Evolutionary conservation across 2,888 invertebrate species (phyloP).

Genomic region (Auanema freiburgensis): DNA sequence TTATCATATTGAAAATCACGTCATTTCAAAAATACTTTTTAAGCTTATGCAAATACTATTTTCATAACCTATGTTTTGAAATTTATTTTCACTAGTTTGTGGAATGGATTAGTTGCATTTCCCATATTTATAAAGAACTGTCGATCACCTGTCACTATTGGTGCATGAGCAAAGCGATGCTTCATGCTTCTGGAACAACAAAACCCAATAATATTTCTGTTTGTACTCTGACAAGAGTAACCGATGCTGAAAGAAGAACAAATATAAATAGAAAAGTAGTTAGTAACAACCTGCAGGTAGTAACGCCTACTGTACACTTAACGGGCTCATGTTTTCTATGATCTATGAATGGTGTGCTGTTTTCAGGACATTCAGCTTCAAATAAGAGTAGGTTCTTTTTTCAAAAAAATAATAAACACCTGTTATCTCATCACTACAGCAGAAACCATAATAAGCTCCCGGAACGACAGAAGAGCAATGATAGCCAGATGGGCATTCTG

Average conservation of each 20-base stretch:
- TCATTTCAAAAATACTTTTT: too few relatives aligned
- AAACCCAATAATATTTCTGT: slow-evolving; percentile 35
- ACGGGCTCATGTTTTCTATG: slow-evolving; percentile 23
- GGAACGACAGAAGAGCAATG: slow-evolving; percentile 41
- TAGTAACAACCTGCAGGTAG: slow-evolving; percentile 30
- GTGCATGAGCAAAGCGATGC: neutral
- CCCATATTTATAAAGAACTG: too few relatives aligned
- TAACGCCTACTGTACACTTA: slow-evolving; percentile 43
- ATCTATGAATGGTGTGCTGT: slow-evolving; percentile 28
- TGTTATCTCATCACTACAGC: slow-evolving; percentile 30
- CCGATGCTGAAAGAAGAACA: slow-evolving; percentile 30
- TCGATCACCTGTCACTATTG: too few relatives aligned
- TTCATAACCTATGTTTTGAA: too few relatives aligned
- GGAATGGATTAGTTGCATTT: too few relatives aligned
- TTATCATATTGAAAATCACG: too few relatives aligned
- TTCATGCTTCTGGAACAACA: slow-evolving; percentile 24
- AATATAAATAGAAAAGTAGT: neutral
- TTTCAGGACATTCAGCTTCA: slow-evolving; percentile 33
- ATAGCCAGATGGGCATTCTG: slow-evolving; percentile 33
- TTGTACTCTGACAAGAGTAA: slow-evolving; percentile 34
- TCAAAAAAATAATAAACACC: slow-evolving; percentile 10
- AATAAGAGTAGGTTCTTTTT: neutral
- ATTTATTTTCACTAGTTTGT: too few relatives aligned
- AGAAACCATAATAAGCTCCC: slow-evolving; percentile 43
- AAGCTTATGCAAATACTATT: too few relatives aligned